Evolutionary conservation across 2,797 vertebrate species (phyloP).

Genomic region (Pteropus rufus): DNA sequence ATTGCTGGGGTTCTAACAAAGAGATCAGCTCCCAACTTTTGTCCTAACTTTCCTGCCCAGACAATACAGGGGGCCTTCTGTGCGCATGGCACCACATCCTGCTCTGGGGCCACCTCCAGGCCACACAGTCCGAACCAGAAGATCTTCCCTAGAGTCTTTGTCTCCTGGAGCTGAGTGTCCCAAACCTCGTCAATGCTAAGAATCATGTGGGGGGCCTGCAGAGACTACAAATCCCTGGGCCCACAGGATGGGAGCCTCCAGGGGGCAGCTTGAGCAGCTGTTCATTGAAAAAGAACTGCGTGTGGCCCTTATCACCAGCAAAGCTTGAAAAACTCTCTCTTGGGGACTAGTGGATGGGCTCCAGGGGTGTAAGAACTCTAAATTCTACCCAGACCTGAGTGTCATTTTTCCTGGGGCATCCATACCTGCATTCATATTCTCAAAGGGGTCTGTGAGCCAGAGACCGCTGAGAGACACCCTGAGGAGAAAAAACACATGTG

Average conservation of each 20-base stretch:
- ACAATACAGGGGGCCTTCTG: background rate
- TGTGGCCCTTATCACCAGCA: background rate
- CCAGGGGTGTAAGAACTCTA: background rate
- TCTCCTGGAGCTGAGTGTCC: background rate
- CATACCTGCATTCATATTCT: background rate
- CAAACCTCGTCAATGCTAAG: background rate
- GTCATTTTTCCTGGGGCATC: background rate
- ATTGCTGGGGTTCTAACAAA: background rate
- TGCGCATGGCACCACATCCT: background rate
- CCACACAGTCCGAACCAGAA: background rate
- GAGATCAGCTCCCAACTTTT: background rate
- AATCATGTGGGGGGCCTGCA: background rate
- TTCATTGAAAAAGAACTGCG: background rate
- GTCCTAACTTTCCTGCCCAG: background rate
- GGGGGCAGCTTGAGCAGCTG: background rate
- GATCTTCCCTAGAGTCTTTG: background rate
- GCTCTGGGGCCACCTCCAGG: background rate
- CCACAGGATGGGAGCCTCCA: background rate
- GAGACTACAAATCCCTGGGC: background rate
- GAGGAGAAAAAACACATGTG: background rate
- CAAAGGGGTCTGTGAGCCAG: background rate
- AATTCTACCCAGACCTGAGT: background rate
- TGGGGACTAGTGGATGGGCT: background rate
- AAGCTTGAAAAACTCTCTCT: background rate
- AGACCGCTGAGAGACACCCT: background rate